A percentile compares a stretch with the other conserved stretches of the same genome.
These are phyloP conservation scores for Anneissia japonica DNA, from an alignment of 35 echinoderm and acorn worm genomes.

Conservation along the genomic window DNA sequence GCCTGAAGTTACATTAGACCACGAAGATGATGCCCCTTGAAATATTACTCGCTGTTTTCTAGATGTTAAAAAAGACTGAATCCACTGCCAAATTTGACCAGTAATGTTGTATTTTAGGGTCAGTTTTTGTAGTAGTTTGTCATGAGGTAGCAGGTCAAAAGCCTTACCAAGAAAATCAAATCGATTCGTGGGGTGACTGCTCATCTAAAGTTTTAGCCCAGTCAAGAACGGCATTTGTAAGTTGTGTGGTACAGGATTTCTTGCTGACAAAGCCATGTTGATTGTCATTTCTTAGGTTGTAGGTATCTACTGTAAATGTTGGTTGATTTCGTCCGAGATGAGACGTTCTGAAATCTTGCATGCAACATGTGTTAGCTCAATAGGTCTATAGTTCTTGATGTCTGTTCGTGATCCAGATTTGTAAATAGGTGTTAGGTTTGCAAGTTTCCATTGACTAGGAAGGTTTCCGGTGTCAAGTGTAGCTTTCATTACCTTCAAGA, in stretches of 20 bases:
- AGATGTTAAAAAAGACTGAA: not conserved
- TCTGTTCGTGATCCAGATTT: constrained; percentile 20
- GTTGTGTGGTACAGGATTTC: not conserved
- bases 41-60: not conserved
- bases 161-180: not conserved
- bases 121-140: not conserved
- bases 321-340: not conserved
- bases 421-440: constrained; percentile 34
- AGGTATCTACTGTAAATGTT: not conserved
- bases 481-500: constrained; percentile 2
- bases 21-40: not conserved
- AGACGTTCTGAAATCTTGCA: constrained; percentile 32
- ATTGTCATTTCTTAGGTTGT: not conserved
- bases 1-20: not conserved
- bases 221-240: not conserved
- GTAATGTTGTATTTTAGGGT: not conserved
- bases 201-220: not conserved
- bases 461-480: constrained; percentile 5
- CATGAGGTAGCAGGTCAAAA: not conserved
- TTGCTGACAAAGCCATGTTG: constrained; percentile 1
- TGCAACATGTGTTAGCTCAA: constrained; percentile 27
- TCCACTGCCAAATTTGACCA: not conserved
- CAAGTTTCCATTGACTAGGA: constrained; percentile 21
- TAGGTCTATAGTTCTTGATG: constrained; percentile 46
- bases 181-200: not conserved